Evolutionary conservation across 2,113 vertebrate species (phyloP).

Genomic region (Chloroceryle aenea): DNA sequence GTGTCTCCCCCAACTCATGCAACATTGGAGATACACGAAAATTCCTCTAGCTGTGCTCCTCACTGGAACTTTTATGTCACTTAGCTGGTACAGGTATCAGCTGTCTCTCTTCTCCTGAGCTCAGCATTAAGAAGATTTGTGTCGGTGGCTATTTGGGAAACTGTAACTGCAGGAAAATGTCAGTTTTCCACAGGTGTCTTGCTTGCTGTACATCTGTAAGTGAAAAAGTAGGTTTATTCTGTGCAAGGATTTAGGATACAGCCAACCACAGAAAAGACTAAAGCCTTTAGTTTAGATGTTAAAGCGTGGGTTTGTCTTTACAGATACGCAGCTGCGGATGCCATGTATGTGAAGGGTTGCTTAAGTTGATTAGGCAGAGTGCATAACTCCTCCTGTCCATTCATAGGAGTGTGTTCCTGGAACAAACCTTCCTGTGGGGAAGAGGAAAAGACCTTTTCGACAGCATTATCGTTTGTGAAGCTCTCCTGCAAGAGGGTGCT

Average conservation of each 20-base stretch:
- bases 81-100: background rate
- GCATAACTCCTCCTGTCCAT: constrained; percentile 39
- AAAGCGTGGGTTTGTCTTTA: constrained; percentile 77
- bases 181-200: background rate
- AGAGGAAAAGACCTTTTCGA: background rate
- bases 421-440: background rate
- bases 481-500: background rate
- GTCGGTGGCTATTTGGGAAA: background rate
- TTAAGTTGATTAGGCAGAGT: constrained; percentile 53
- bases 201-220: background rate
- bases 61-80: background rate
- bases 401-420: background rate
- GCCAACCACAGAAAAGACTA: constrained; percentile 56
- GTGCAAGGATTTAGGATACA: background rate
- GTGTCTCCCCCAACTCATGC: background rate
- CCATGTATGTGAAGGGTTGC: constrained; percentile 58
- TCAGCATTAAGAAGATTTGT: background rate
- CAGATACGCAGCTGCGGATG: constrained; percentile 65
- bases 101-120: background rate
- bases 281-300: constrained; percentile 79
- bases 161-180: background rate
- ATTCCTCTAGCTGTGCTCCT: background rate
- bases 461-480: background rate
- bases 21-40: background rate
- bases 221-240: background rate